phyloP scores from a whole-genome alignment of 2,797 vertebrate genomes.

The Nothura maculosa region DNA sequence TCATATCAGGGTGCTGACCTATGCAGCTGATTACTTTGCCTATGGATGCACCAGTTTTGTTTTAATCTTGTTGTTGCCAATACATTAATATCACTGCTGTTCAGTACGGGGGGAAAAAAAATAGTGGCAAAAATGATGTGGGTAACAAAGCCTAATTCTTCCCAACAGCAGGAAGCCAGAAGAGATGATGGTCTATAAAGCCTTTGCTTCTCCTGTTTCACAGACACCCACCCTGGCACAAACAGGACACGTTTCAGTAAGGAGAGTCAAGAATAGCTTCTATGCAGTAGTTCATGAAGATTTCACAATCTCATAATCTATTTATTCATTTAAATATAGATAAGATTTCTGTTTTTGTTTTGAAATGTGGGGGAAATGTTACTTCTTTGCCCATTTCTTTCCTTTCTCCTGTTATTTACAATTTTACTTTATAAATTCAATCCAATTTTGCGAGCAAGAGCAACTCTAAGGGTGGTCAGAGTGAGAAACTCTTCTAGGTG shows the following conservation, averaged over 20 bases:
- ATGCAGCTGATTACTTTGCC: neutral
- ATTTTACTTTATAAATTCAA: neutral
- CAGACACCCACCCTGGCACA: neutral
- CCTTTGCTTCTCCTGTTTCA: neutral
- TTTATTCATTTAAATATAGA: slow-evolving; percentile 55
- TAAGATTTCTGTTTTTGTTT: slow-evolving; percentile 25
- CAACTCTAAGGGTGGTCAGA: neutral
- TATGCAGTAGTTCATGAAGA: slow-evolving; percentile 14
- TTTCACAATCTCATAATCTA: neutral
- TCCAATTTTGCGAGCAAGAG: neutral
- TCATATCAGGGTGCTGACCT: neutral
- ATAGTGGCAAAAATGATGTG: neutral
- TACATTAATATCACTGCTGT: slow-evolving; percentile 18
- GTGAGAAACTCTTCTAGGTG: neutral
- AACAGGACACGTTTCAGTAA: neutral
- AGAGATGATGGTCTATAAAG: neutral
- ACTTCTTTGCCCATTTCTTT: neutral
- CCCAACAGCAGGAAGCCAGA: neutral
- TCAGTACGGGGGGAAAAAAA: neutral
- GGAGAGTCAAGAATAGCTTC: slow-evolving; percentile 38
- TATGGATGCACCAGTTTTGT: neutral
- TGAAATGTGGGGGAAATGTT: neutral
- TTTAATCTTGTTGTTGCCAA: neutral
- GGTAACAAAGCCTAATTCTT: neutral
- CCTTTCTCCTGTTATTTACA: neutral